phyloP scores from a whole-genome alignment of 1,140 invertebrate species.

The Lordiphosa clarofinis region DNA sequence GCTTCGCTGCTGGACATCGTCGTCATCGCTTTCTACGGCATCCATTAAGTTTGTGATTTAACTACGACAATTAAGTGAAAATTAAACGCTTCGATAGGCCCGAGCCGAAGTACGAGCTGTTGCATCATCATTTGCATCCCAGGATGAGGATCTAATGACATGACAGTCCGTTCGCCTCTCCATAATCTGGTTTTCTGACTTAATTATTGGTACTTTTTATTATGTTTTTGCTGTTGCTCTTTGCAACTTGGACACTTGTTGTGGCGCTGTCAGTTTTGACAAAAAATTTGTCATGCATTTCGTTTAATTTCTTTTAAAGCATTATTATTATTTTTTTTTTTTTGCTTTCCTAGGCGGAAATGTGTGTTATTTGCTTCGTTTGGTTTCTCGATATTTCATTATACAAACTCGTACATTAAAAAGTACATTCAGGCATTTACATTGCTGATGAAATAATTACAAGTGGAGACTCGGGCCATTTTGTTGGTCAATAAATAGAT shows the following conservation, averaged over 20 bases:
- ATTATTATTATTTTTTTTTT: background rate
- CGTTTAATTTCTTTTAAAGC: conserved; percentile 17
- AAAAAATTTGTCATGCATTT: conserved; percentile 45
- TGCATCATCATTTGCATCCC: background rate
- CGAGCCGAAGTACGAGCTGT: conserved; percentile 1
- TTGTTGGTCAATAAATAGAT: no score
- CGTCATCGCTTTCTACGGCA: conserved; percentile 40
- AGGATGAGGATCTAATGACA: background rate
- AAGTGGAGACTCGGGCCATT: no score
- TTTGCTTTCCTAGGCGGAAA: conserved; percentile 34
- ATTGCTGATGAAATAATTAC: no score
- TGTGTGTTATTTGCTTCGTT: conserved; percentile 22
- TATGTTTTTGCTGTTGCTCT: background rate
- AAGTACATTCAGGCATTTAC: no score
- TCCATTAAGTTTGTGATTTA: conserved; percentile 51
- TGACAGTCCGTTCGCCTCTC: conserved; percentile 1
- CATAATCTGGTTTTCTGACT: conserved; percentile 14
- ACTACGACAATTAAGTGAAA: conserved; percentile 52
- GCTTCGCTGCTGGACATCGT: conserved; percentile 24
- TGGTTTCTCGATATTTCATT: conserved; percentile 15
- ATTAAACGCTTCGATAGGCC: conserved; percentile 44
- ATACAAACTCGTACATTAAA: conserved; percentile 6
- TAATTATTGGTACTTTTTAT: background rate
- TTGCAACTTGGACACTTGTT: conserved; percentile 15
- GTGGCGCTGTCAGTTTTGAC: conserved; percentile 12